A percentile compares a stretch with the other conserved stretches of the same genome.
Conservation (phyloP, 2,113 vertebrate species). For the Bubo bubo region DNA sequence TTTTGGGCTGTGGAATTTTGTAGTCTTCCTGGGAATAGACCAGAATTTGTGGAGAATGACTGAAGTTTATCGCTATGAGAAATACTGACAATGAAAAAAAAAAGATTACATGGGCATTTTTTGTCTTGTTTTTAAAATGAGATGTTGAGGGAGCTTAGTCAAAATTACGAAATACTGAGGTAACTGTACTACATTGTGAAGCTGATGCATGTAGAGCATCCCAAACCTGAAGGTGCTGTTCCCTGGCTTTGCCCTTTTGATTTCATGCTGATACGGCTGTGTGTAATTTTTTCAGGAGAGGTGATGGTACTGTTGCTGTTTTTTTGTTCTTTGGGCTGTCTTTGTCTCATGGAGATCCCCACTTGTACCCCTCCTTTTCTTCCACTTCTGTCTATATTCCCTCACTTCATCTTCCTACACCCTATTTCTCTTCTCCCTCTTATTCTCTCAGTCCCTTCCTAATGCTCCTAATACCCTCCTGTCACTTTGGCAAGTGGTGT, state of each 20-base stretch:
- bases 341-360: background rate
- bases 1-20: background rate
- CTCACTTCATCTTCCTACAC: background rate
- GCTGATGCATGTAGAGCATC: background rate
- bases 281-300: background rate
- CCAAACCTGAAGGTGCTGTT: background rate
- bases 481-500: background rate
- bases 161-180: background rate
- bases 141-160: background rate
- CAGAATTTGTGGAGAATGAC: background rate
- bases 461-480: background rate
- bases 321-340: background rate
- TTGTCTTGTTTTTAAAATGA: background rate
- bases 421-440: fast-evolving
- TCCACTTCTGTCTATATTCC: background rate
- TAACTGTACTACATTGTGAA: background rate
- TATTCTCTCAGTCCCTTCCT: background rate
- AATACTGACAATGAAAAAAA: background rate
- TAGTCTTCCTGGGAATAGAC: background rate
- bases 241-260: background rate
- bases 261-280: background rate
- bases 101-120: background rate
- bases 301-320: background rate
- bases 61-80: background rate
- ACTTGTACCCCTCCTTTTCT: background rate